Conservation (phyloP, 2,113 vertebrate genomes). For the Pseudorasbora parva region DNA sequence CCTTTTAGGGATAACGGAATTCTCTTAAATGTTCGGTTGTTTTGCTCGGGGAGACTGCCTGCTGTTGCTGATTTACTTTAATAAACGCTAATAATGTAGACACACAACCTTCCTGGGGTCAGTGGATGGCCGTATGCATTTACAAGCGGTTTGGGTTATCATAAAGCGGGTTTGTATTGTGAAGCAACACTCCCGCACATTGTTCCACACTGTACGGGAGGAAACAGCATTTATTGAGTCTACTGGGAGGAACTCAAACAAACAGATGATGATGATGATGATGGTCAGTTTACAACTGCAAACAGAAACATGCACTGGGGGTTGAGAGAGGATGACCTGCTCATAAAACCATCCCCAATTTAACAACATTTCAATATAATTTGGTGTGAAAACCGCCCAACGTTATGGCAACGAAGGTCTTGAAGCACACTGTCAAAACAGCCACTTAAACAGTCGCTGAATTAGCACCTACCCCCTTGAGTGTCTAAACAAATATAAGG, state of each 20-base stretch:
- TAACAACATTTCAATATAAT: background rate
- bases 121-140: constrained; percentile 1
- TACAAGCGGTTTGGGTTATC: background rate
- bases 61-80: constrained; percentile 52
- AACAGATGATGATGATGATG: constrained; percentile 33
- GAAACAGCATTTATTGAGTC: constrained; percentile 31
- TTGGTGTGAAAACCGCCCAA: background rate
- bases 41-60: constrained; percentile 36
- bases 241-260: constrained; percentile 37
- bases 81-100: constrained; percentile 38
- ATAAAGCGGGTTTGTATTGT: constrained; percentile 30
- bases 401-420: background rate
- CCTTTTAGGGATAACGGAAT: constrained; percentile 56
- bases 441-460: background rate
- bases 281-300: constrained; percentile 39
- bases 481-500: constrained; percentile 2
- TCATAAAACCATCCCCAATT: background rate
- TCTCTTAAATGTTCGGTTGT: constrained; percentile 62
- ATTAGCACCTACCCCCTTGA: background rate
- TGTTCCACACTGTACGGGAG: constrained; percentile 20
- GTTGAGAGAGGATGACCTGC: background rate
- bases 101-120: constrained; percentile 27
- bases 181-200: constrained; percentile 20
- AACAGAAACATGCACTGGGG: background rate
- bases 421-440: constrained; percentile 3